phyloP scores from a whole-genome alignment of 1,140 invertebrate genomes.

The Babylonia areolata region DNA sequence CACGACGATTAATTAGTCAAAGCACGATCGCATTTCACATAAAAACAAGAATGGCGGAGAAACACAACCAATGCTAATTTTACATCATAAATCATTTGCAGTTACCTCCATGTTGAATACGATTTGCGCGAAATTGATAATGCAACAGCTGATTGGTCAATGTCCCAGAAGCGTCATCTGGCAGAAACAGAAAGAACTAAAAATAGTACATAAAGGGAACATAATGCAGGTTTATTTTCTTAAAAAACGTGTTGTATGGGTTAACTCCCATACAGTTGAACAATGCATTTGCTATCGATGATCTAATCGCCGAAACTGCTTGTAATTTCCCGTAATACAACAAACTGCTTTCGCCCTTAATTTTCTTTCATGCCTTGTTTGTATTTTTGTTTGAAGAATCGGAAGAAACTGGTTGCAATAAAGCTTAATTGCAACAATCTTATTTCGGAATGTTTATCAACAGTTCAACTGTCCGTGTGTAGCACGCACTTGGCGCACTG shows the following conservation, averaged over 20 bases:
- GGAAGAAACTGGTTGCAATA: too few species aligned
- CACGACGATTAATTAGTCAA: conserved; percentile 23
- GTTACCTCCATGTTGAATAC: conserved; percentile 53
- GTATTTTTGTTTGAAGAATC: too few species aligned
- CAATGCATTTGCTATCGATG: too few species aligned
- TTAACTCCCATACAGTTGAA: neutral
- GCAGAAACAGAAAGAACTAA: conserved; percentile 37
- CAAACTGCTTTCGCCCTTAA: neutral
- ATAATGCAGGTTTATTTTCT: neutral
- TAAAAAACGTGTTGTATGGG: neutral
- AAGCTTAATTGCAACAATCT: too few species aligned
- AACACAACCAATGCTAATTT: conserved; percentile 46
- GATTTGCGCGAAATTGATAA: conserved; percentile 52
- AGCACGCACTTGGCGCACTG: too few species aligned
- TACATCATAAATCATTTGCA: conserved; percentile 44
- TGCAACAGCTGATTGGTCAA: conserved; percentile 50
- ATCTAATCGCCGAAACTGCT: too few species aligned
- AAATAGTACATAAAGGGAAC: conserved; percentile 41
- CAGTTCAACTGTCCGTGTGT: too few species aligned
- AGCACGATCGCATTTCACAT: conserved; percentile 27
- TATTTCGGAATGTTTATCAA: too few species aligned
- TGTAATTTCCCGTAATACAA: neutral
- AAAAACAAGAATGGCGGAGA: conserved; percentile 22
- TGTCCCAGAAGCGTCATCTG: conserved; percentile 34
- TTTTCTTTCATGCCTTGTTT: too few species aligned